A percentile compares a stretch with the other conserved stretches of the same genome.
Evolutionary conservation across 2,888 invertebrate species (phyloP).

Genomic region (Andrena chrysosceles): DNA sequence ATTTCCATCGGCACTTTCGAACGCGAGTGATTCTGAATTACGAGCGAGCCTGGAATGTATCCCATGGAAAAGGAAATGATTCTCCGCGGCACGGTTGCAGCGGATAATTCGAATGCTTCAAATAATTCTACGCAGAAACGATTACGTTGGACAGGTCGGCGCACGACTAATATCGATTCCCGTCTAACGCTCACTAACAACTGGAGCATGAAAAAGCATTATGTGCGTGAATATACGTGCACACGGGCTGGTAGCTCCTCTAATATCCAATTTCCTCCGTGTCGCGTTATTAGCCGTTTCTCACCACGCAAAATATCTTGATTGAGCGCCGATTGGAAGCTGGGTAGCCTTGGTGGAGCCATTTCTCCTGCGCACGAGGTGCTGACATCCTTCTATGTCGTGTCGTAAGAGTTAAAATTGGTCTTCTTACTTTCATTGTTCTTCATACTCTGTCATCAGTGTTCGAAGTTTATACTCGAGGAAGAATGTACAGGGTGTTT

Average conservation of each 20-base stretch:
- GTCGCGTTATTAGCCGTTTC: slow-evolving; percentile 47
- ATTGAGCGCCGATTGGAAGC: slow-evolving; percentile 10
- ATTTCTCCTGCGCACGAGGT: background rate
- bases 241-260: slow-evolving; percentile 45
- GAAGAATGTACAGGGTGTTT: background rate
- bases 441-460: background rate
- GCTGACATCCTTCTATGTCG: background rate
- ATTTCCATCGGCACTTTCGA: slow-evolving; percentile 20
- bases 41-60: slow-evolving; percentile 16
- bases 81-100: slow-evolving; percentile 24
- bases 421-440: background rate
- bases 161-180: slow-evolving; percentile 67
- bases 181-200: slow-evolving; percentile 70
- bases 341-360: background rate
- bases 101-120: background rate
- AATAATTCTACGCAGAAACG: slow-evolving; percentile 55
- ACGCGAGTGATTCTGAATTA: slow-evolving; percentile 17
- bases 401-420: background rate
- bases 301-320: slow-evolving; percentile 38
- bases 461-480: background rate
- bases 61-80: background rate
- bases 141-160: slow-evolving; percentile 68
- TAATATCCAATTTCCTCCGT: slow-evolving; percentile 67
- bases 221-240: slow-evolving; percentile 46
- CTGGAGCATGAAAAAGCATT: slow-evolving; percentile 69